Evolutionary conservation across 1,140 invertebrate species (phyloP), one percentile per base, ranked within the genome.

Genomic region (Procambarus virginalis): DNA sequence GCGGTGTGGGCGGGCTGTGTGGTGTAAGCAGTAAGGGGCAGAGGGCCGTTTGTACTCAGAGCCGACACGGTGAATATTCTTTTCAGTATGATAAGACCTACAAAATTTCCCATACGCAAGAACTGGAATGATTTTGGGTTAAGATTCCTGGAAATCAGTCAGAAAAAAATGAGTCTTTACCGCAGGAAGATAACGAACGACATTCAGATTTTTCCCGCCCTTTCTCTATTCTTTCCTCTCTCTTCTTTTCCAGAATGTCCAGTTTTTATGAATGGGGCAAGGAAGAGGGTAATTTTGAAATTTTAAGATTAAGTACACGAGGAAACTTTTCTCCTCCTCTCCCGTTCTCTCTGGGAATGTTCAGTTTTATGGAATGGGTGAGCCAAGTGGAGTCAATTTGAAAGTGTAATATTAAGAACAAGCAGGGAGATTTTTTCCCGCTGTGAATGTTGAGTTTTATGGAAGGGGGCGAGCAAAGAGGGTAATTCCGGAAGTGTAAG

Each of bases 361-460:
- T 88, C 79, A 84, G 81, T 84, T 89, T 89, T 84, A 89, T 89
- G 87, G 87, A 89, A 89, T 89, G 87, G 87, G 87, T 89, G 80
- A 89, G 87, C 68, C 80, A 83, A 89, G 87, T 82, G 87, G 70
- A 75, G 87, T 89, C 84, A 89, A 84, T 89, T 89, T 89, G 55
- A 84, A 89, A 89, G 80, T 84, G 87, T 89, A 89, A 78, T 89
- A 89, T 84, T 89, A 89, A 89, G 87, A 89, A 81, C 51, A 84
- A 78, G 87, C 75, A 84, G 68, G 58, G 20, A 51, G 51, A 73
- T 51, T 84, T 70, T 48, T 83, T n/a, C 48, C 58, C 70, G 75
- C 58, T 79, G 85, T 79, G 76, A 80, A 80, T 86, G 76, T 80
- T 80, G 85, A 80, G 85, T 86, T 86, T 86, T 86, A 86, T 86